Conservation (phyloP, 2,113 vertebrate genomes). For the Anguilla rostrata region DNA sequence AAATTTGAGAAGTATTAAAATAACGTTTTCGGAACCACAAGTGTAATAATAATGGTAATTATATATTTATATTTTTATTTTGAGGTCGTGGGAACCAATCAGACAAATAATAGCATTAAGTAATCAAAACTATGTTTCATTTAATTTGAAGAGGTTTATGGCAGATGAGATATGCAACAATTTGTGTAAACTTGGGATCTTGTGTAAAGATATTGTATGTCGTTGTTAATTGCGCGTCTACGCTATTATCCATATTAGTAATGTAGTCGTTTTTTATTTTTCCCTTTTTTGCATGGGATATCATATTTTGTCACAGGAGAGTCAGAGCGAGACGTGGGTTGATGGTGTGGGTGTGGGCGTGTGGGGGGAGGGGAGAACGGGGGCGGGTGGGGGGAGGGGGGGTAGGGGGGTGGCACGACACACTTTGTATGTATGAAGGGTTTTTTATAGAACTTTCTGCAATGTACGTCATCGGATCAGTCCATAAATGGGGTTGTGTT, state of each 20-base stretch:
- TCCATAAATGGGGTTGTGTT: constrained; percentile 82
- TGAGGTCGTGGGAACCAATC: background rate
- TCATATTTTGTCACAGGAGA: constrained; percentile 36
- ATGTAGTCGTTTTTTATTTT: constrained; percentile 54
- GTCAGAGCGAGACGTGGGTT: constrained; percentile 68
- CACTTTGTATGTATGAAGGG: constrained; percentile 81
- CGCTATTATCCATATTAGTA: constrained; percentile 37
- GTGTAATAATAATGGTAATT: background rate
- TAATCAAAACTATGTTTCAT: background rate
- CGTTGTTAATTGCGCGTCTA: constrained; percentile 27
- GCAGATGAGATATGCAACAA: background rate
- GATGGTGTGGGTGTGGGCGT: constrained; percentile 72
- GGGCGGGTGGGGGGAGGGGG: constrained; percentile 60
- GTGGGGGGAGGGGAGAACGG: constrained; percentile 55
- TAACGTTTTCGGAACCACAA: background rate
- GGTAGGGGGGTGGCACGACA: constrained; percentile 79
- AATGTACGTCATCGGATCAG: constrained; percentile 82
- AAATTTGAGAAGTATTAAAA: background rate
- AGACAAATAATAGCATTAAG: background rate
- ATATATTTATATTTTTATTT: background rate
- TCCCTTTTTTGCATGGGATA: constrained; percentile 30
- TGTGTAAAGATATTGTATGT: constrained; percentile 7
- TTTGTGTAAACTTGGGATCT: constrained; percentile 4
- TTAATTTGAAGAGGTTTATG: background rate
- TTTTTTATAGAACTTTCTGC: constrained; percentile 83